These are phyloP conservation scores for Tetraneura akinire DNA, from an alignment of 1,140 invertebrate genomes.

Conservation along the genomic window DNA sequence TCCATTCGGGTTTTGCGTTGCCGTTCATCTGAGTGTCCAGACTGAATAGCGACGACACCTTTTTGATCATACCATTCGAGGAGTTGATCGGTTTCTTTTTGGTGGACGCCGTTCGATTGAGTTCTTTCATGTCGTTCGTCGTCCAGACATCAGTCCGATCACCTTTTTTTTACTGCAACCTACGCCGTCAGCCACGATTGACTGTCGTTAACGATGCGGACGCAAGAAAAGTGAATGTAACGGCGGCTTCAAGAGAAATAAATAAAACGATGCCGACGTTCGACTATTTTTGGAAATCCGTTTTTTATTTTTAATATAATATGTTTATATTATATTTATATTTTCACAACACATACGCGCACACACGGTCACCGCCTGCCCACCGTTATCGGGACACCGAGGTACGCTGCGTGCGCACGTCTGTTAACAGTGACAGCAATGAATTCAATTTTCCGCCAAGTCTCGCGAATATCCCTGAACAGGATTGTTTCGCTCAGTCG, in stretches of 20 bases:
- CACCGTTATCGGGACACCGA: conserved; percentile 12
- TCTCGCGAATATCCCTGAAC: too few species aligned
- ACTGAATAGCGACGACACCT: conserved; percentile 83
- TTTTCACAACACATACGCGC: conserved; percentile 11
- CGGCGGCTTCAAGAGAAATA: neutral
- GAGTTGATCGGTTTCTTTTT: conserved; percentile 66
- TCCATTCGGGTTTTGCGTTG: conserved; percentile 72
- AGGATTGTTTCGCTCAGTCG: too few species aligned
- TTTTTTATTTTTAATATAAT: conserved; percentile 26
- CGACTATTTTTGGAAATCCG: conserved; percentile 37
- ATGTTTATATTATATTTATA: conserved; percentile 22
- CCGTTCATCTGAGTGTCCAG: conserved; percentile 72
- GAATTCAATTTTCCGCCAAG: neutral
- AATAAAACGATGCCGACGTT: neutral
- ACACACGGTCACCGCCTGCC: conserved; percentile 21
- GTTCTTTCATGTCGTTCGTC: conserved; percentile 34
- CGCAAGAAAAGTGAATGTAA: too few species aligned
- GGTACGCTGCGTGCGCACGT: neutral
- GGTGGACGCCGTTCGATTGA: conserved; percentile 52
- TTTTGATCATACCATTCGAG: conserved; percentile 75
- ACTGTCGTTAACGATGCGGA: neutral
- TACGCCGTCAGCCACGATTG: neutral
- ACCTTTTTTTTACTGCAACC: neutral
- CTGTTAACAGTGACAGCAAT: neutral
- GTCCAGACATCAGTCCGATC: neutral